Evolutionary conservation across 2,888 invertebrate species (phyloP).

Genomic region (Hololepta plana): DNA sequence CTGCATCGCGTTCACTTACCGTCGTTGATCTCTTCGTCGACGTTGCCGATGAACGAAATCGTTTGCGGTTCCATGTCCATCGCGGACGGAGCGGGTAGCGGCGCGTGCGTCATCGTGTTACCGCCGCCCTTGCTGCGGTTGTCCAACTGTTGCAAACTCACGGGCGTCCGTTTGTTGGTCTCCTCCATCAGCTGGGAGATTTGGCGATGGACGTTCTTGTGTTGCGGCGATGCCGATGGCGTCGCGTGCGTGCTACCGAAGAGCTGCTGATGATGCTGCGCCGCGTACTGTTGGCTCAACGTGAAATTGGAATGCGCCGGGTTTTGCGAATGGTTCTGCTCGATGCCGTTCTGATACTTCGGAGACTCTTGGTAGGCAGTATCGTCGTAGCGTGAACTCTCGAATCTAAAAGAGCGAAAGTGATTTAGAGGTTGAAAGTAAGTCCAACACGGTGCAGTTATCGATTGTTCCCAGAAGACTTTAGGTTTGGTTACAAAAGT

Average conservation of each 20-base stretch:
- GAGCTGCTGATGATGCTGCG: slow-evolving; percentile 33
- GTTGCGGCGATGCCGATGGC: slow-evolving; percentile 46
- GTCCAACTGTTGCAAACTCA: slow-evolving; percentile 33
- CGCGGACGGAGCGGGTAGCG: slow-evolving; percentile 46
- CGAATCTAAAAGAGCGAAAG: too few relatives aligned
- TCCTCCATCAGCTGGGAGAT: slow-evolving; percentile 29
- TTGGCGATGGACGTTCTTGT: slow-evolving; percentile 37
- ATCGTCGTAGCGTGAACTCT: too few relatives aligned
- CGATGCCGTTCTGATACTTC: slow-evolving; percentile 46
- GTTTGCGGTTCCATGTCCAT: slow-evolving; percentile 89
- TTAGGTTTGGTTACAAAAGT: too few relatives aligned
- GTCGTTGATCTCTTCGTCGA: slow-evolving; percentile 29
- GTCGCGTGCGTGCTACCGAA: slow-evolving; percentile 28
- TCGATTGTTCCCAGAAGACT: too few relatives aligned
- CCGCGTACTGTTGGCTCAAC: slow-evolving; percentile 31
- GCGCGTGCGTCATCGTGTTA: slow-evolving; percentile 28
- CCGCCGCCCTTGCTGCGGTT: slow-evolving; percentile 16
- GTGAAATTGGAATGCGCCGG: slow-evolving; percentile 39
- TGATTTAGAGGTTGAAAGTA: too few relatives aligned
- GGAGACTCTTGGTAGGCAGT: slow-evolving; percentile 18
- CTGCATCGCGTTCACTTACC: slow-evolving; percentile 11
- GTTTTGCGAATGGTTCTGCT: slow-evolving; percentile 33
- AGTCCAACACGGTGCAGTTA: too few relatives aligned
- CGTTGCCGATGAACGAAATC: slow-evolving; percentile 76
- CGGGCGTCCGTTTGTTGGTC: slow-evolving; percentile 22